Conservation (phyloP, 2,797 vertebrate genomes). For the Cossypha polioptera region DNA sequence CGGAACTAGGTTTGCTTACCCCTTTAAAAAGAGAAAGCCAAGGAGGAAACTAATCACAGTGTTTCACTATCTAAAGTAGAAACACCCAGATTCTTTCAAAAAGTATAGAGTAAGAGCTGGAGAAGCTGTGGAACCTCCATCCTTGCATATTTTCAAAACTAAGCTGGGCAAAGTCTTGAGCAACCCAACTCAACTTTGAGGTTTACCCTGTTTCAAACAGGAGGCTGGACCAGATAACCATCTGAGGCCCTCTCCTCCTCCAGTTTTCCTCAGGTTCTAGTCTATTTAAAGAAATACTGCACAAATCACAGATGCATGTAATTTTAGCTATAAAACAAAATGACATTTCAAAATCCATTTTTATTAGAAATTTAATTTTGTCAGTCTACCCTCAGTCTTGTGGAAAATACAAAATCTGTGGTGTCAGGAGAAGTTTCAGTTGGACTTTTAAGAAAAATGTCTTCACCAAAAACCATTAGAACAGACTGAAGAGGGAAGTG, state of each 20-base stretch:
- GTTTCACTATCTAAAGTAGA: not conserved
- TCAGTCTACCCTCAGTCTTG: not conserved
- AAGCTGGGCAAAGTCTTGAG: not conserved
- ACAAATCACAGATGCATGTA: not conserved
- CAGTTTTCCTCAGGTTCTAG: not conserved
- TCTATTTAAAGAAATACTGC: not conserved
- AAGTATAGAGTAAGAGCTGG: not conserved
- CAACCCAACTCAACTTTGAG: not conserved
- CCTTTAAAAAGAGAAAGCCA: not conserved
- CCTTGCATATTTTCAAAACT: not conserved
- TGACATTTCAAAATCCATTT: not conserved
- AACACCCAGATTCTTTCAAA: not conserved
- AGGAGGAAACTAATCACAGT: not conserved
- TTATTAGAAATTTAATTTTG: not conserved
- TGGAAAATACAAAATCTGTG: not conserved
- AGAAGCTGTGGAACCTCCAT: not conserved
- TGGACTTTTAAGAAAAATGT: not conserved
- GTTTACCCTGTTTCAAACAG: not conserved
- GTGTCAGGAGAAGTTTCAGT: not conserved
- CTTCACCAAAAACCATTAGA: not conserved
- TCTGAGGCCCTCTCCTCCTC: not conserved
- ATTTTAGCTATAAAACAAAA: not conserved
- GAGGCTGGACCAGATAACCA: not conserved
- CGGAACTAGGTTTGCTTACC: not conserved
- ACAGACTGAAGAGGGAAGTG: not conserved